Base-by-base conservation (phyloP, 1,140 invertebrate genomes). In the Aphaenogaster floridana region DNA sequence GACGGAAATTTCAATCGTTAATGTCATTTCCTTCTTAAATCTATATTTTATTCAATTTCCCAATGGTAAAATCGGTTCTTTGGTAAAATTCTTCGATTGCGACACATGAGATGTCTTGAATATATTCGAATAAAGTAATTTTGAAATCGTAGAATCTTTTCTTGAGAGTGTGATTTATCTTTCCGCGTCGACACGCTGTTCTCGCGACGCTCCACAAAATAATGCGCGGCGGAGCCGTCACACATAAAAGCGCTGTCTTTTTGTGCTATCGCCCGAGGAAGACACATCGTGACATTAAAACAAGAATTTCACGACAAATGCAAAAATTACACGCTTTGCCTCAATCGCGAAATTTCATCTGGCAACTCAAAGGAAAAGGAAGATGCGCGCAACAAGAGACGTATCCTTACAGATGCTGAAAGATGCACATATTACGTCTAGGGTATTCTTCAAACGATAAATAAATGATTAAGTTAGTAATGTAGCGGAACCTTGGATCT, bases 401-500 rank as follows among this genome's bases (percentile, higher is more conserved):
- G n/a, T 15, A 9, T 21, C 9, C 0, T 21, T n/a, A 2, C 28
- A 34, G 36, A 66, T 1, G n/a, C 9, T 36, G 13, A 36, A 34
- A 69, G 48, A 64, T 64, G 9, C 39, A 21, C 28, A 3, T 45
- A 42, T 69, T 69, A 79, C 3, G 28, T 11, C 11, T 21, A 8
- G 11, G 4, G 2, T 9, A 45, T 76, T 57, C 8, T 63, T 66
- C 13, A 76, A 76, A 28, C 21, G 72, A 88, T 80, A 77, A 89
- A 86, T 86, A 76, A 89, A 76, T 74, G 79, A 86, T 89, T 57
- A 34, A 52, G 11, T 13, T 61, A 28, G 8, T 15, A 69, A 69
- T 15, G 34, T 34, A 52, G 7, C n/a, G 36, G 28, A 86, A 52
- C 1, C 2, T 8, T 34, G 42, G 15, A 61, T 6, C 48, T 45